Base-by-base conservation (phyloP, 1,140 invertebrate species). In the Drosophila oshimai region DNA sequence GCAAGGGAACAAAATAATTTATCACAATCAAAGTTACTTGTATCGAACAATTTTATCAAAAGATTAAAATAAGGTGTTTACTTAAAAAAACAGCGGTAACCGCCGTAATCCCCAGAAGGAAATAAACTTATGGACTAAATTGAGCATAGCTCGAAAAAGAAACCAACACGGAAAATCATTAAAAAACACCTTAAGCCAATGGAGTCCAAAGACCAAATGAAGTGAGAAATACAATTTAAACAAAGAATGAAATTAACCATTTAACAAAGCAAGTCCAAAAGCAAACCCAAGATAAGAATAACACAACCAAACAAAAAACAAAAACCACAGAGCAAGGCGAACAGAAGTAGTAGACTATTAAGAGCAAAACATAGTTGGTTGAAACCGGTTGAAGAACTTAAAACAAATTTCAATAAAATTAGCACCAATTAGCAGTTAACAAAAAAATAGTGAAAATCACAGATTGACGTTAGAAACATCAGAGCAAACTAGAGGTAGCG, bases 51-150 rank as follows among this genome's bases (percentile, higher is more conserved):
- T n/a, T n/a, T n/a, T n/a, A n/a, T n/a, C n/a, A n/a, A n/a, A n/a
- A n/a, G n/a, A n/a, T n/a, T n/a, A n/a, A n/a, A n/a, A n/a, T n/a
- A n/a, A n/a, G n/a, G n/a, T n/a, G n/a, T n/a, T n/a, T n/a, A n/a
- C n/a, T n/a, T 18, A n/a, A 10, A 47, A 20, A 9, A 12, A 33
- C 4, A 17, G 13, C n/a, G 2, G 13, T 17, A 46, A n/a, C n/a
- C n/a, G n/a, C n/a, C n/a, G n/a, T n/a, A n/a, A n/a, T n/a, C 28
- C n/a, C 20, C 53, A 44, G 58, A 53, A 62, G 60, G 58, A 62
- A 44, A 62, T 42, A 57, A 57, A 44, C 9, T 17, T 20, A 47
- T 47, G 13, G 18, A 31, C 18, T 5, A 3, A 15, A 17, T 20
- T 18, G 42, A 15, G 50, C 28, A 4, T 12, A 15, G 15, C 20